Evolutionary conservation across 2,888 invertebrate species (phyloP).

Genomic region (Ypsolopha scabrella): DNA sequence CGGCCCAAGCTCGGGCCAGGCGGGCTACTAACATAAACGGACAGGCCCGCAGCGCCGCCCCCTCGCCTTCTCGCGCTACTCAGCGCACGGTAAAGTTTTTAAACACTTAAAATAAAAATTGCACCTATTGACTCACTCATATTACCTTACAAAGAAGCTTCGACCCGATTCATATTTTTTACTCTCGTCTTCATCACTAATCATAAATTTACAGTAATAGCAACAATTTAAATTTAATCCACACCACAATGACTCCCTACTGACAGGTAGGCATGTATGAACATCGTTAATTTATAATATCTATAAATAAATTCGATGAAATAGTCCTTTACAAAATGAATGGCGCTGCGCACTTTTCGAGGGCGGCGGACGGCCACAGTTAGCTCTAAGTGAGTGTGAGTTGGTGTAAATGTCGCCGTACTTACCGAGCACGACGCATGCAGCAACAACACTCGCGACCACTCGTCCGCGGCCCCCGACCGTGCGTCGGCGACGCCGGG

Average conservation of each 20-base stretch:
- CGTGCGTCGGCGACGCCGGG: conserved; percentile 27
- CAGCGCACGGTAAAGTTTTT: conserved; percentile 18
- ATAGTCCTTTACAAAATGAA: conserved; percentile 58
- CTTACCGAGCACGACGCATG: conserved; percentile 17
- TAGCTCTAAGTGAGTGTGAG: not conserved
- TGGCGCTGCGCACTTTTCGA: conserved; percentile 32
- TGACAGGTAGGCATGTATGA: conserved; percentile 49
- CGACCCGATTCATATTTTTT: conserved; percentile 61
- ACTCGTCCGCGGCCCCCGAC: not conserved
- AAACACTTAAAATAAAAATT: conserved; percentile 60
- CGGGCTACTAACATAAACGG: conserved; percentile 11
- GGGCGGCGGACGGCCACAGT: not conserved
- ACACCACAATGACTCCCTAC: conserved; percentile 58
- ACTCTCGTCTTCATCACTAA: conserved; percentile 53
- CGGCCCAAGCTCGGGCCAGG: conserved; percentile 2
- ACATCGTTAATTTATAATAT: conserved; percentile 62
- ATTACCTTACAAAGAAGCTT: conserved; percentile 54
- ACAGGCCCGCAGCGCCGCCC: conserved; percentile 8
- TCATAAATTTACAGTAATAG: conserved; percentile 62
- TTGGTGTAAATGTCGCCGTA: not conserved
- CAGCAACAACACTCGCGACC: not conserved
- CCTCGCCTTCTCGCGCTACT: conserved; percentile 16
- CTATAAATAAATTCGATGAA: conserved; percentile 70
- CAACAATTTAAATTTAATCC: conserved; percentile 63
- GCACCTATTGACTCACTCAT: conserved; percentile 67